phyloP scores from a whole-genome alignment of 2,888 invertebrate genomes.

The Icerya purchasi region DNA sequence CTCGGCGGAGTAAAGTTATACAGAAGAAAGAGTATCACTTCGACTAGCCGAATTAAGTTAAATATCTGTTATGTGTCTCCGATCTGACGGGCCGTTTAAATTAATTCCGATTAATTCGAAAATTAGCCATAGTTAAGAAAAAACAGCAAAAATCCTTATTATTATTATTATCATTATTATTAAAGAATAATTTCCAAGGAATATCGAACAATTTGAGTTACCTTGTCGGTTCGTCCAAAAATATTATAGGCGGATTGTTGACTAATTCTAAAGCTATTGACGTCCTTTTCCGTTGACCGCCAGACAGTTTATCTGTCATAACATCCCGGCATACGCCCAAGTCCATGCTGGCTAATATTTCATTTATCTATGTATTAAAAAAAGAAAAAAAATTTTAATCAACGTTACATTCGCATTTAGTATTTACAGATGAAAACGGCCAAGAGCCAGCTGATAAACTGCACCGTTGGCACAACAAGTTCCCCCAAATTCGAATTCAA shows the following conservation, averaged over 20 bases:
- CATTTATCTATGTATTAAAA: conserved; percentile 35
- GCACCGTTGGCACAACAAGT: too few relatives aligned
- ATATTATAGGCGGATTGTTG: conserved; percentile 62
- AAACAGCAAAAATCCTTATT: not conserved
- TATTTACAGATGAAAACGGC: too few relatives aligned
- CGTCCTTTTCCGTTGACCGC: conserved; percentile 54
- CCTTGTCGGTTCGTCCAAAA: conserved; percentile 64
- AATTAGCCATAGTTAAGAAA: not conserved
- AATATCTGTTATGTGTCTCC: too few relatives aligned
- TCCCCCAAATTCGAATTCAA: too few relatives aligned
- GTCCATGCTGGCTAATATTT: conserved; percentile 48
- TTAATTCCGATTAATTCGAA: conserved; percentile 1
- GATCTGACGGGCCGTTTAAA: too few relatives aligned
- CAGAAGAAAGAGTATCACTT: too few relatives aligned
- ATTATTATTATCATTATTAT: not conserved
- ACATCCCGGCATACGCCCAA: conserved; percentile 42
- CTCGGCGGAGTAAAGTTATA: too few relatives aligned
- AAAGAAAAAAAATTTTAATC: conserved; percentile 7
- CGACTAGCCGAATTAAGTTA: too few relatives aligned
- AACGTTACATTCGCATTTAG: too few relatives aligned
- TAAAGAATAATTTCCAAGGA: not conserved
- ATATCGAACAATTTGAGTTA: too few relatives aligned
- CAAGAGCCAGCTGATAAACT: too few relatives aligned
- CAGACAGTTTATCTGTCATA: conserved; percentile 42
- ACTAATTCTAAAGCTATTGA: conserved; percentile 56